Conservation (phyloP, 2,113 vertebrate genomes). For the Mesembrinibis cayennensis region DNA sequence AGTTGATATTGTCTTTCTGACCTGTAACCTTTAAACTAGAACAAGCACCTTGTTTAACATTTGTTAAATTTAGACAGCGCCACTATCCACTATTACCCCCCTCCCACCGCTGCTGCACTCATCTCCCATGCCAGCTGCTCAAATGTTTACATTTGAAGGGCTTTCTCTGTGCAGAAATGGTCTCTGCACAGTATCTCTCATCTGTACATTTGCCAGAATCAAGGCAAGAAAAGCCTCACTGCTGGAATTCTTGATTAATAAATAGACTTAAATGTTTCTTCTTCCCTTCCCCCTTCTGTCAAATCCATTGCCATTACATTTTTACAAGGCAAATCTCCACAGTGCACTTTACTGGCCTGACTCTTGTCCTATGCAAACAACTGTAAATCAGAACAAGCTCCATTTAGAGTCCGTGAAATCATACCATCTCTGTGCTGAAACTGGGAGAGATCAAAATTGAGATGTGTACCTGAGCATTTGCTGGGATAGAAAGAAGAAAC, state of each 20-base stretch:
- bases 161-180: constrained; percentile 34
- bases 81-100: neutral
- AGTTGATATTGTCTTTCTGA: neutral
- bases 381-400: constrained; percentile 19
- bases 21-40: constrained; percentile 7
- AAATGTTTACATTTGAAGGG: constrained; percentile 33
- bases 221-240: constrained; percentile 16
- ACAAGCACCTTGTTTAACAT: neutral
- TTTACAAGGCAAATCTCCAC: neutral
- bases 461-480: neutral
- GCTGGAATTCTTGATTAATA: constrained; percentile 36
- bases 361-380: neutral
- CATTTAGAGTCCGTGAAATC: neutral
- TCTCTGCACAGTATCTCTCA: constrained; percentile 46
- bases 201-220: constrained; percentile 39
- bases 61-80: constrained; percentile 33
- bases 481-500: neutral
- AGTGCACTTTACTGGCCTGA: neutral
- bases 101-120: neutral
- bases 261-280: constrained; percentile 35
- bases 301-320: neutral
- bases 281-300: neutral
- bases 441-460: neutral
- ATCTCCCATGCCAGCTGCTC: constrained; percentile 34
- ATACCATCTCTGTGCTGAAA: neutral